phyloP scores from a whole-genome alignment of 2,797 vertebrate genomes.

The Podargus strigoides region DNA sequence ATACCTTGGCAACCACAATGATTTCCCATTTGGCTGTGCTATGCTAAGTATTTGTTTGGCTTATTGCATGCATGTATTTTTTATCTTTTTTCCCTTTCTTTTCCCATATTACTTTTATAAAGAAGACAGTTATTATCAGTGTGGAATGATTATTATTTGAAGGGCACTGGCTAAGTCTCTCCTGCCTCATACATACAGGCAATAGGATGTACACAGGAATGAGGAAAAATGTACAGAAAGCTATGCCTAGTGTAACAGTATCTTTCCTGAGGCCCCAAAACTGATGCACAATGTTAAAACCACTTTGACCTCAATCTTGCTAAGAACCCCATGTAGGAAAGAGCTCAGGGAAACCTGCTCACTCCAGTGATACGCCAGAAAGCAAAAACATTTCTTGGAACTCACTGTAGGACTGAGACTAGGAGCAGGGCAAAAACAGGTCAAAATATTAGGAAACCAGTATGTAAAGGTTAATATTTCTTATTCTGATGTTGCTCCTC shows the following conservation, averaged over 20 bases:
- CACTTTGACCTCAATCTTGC: not conserved
- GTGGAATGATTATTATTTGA: not conserved
- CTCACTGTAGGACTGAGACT: not conserved
- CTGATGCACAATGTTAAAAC: not conserved
- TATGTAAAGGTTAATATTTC: not conserved
- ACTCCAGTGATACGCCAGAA: not conserved
- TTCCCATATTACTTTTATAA: not conserved
- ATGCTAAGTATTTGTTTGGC: slow-evolving; percentile 33
- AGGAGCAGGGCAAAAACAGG: not conserved
- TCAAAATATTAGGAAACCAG: not conserved
- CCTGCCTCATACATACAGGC: not conserved
- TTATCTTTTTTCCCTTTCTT: not conserved
- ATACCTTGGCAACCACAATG: slow-evolving; percentile 22
- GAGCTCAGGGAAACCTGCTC: not conserved
- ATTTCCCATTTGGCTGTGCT: slow-evolving; percentile 49
- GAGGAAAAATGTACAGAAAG: not conserved
- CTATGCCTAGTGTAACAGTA: not conserved
- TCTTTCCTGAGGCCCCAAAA: not conserved
- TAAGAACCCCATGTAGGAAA: not conserved
- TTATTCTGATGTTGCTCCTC: not conserved
- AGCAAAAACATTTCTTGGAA: not conserved
- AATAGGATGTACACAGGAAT: not conserved
- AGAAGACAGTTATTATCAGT: not conserved
- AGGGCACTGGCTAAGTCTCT: not conserved
- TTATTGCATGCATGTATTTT: not conserved